phyloP scores from a whole-genome alignment of 2,113 vertebrate genomes.

The Bagarius yarrelli region DNA sequence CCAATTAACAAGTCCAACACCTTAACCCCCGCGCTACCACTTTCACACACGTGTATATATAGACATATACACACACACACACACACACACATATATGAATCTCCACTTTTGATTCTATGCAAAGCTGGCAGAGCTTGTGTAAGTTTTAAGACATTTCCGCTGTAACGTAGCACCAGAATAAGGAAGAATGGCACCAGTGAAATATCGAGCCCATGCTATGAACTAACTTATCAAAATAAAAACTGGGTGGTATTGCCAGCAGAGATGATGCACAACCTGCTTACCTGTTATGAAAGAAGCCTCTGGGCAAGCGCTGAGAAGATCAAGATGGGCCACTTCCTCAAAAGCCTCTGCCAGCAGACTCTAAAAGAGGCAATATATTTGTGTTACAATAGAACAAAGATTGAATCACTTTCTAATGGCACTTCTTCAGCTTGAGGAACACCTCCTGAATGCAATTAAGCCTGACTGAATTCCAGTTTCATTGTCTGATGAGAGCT shows the following conservation, averaged over 20 bases:
- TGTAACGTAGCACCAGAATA: constrained; percentile 6
- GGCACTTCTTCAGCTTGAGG: constrained; percentile 23
- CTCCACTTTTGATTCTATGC: background rate
- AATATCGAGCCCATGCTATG: background rate
- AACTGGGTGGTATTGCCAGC: background rate
- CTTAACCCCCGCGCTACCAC: too few relatives aligned
- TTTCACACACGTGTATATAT: too few relatives aligned
- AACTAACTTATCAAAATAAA: constrained; percentile 22
- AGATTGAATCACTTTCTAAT: constrained; percentile 17
- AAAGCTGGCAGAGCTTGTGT: background rate
- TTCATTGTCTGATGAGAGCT: constrained; percentile 32
- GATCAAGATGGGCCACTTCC: constrained; percentile 14
- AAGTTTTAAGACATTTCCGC: constrained; percentile 1
- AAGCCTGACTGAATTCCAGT: constrained; percentile 27
- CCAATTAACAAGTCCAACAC: too few relatives aligned
- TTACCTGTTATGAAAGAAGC: constrained; percentile 26
- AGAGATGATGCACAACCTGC: constrained; percentile 27
- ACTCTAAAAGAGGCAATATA: constrained; percentile 40
- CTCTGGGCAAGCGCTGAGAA: background rate
- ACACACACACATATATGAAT: too few relatives aligned
- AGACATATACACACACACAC: too few relatives aligned
- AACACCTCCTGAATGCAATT: constrained; percentile 31
- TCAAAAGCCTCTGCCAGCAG: constrained; percentile 6
- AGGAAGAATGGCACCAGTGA: background rate
- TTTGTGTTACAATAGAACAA: constrained; percentile 18